phyloP scores from a whole-genome alignment of 2,888 invertebrate species.

The Diabrotica balteata region DNA sequence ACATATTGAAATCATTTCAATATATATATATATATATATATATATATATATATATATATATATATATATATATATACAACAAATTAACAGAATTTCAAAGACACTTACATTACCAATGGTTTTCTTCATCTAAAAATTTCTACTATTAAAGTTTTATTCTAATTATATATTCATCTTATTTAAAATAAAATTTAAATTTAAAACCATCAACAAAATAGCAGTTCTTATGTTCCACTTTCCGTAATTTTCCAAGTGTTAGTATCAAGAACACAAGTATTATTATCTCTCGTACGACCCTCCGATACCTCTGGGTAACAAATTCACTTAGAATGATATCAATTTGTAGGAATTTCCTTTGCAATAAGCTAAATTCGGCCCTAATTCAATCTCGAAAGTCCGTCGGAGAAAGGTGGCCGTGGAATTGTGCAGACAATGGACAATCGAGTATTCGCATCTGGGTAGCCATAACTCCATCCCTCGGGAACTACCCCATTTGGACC shows the following conservation, averaged over 20 bases:
- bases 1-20: too few relatives aligned
- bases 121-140: too few relatives aligned
- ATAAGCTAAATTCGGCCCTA: conserved; percentile 56
- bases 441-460: conserved; percentile 58
- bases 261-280: conserved; percentile 17
- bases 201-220: too few relatives aligned
- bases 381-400: conserved; percentile 53
- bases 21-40: too few relatives aligned
- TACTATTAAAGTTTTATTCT: too few relatives aligned
- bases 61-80: too few relatives aligned
- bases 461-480: conserved; percentile 48
- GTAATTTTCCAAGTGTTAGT: not conserved
- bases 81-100: too few relatives aligned
- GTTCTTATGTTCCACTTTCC: not conserved
- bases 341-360: conserved; percentile 51
- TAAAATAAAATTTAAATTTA: too few relatives aligned
- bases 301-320: conserved; percentile 35
- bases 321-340: conserved; percentile 46
- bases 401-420: conserved; percentile 51
- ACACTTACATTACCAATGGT: too few relatives aligned
- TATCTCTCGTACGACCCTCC: conserved; percentile 22
- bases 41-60: too few relatives aligned
- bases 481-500: conserved; percentile 50
- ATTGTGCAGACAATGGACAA: conserved; percentile 57
- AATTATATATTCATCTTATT: too few relatives aligned